Conservation (phyloP, 2,797 vertebrate species). For the Schizopygopsis pylzovi region DNA sequence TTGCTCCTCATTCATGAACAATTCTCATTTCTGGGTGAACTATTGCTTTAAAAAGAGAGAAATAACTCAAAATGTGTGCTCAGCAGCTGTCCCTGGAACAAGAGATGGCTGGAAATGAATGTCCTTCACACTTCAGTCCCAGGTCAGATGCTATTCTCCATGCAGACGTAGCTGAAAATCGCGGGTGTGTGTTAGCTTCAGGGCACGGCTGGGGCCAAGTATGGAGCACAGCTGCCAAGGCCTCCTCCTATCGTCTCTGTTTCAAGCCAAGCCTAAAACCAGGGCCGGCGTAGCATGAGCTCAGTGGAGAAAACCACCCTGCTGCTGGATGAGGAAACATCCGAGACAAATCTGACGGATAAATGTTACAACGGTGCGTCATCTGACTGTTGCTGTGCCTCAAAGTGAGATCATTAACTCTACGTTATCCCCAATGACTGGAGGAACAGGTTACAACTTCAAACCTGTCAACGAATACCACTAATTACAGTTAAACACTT, state of each 20-base stretch:
- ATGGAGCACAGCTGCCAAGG: conserved; percentile 18
- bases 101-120: conserved; percentile 35
- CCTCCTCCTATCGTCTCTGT: conserved; percentile 7
- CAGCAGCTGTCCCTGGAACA: conserved; percentile 34
- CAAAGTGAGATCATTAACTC: conserved; percentile 29
- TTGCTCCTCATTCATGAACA: not conserved
- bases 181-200: conserved; percentile 38
- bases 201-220: conserved; percentile 1
- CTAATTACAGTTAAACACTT: conserved; percentile 36
- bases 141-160: conserved; percentile 30
- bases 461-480: conserved; percentile 34
- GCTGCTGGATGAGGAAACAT: conserved; percentile 44
- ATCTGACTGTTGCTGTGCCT: conserved; percentile 10
- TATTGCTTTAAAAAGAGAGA: not conserved
- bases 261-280: not conserved
- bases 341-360: not conserved
- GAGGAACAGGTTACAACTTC: not conserved
- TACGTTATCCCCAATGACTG: not conserved
- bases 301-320: not conserved
- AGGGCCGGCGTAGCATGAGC: not conserved
- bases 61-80: not conserved
- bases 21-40: not conserved
- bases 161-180: conserved; percentile 43
- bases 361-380: not conserved
- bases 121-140: conserved; percentile 38